Percentiles rank a stretch among this genome's conserved stretches.
phyloP scores from a whole-genome alignment of 2,113 vertebrate genomes.

The Aptenodytes patagonicus region DNA sequence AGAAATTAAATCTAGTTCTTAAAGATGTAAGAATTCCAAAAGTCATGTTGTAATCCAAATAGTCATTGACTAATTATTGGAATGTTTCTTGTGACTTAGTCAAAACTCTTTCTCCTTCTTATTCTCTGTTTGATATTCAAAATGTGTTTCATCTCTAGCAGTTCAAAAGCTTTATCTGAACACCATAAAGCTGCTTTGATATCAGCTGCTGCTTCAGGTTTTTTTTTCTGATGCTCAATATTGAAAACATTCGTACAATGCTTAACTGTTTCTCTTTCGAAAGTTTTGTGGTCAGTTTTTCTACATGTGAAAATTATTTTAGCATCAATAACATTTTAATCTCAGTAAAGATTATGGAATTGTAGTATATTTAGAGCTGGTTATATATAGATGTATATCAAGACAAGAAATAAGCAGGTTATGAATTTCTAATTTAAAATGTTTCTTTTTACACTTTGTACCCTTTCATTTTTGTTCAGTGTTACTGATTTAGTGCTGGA shows the following conservation, averaged over 20 bases:
- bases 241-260: neutral
- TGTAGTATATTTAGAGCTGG: neutral
- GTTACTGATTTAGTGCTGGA: neutral
- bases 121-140: slow-evolving; percentile 1
- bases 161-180: neutral
- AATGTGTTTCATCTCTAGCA: neutral
- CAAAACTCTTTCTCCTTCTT: neutral
- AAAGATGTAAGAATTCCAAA: neutral
- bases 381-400: neutral
- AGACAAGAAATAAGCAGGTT: neutral
- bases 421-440: neutral
- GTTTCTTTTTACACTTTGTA: neutral
- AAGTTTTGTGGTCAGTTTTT: neutral
- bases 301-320: neutral
- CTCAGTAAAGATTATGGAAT: neutral
- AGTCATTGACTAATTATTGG: neutral
- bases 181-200: neutral
- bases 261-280: neutral
- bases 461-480: neutral
- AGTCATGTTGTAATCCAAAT: neutral
- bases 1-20: neutral
- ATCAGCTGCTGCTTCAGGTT: neutral
- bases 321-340: neutral
- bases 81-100: neutral
- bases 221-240: neutral